A percentile compares a stretch with the other conserved stretches of the same genome.
Evolutionary conservation across 2,113 vertebrate genomes (phyloP).

Genomic region (Herpailurus yagouaroundi): DNA sequence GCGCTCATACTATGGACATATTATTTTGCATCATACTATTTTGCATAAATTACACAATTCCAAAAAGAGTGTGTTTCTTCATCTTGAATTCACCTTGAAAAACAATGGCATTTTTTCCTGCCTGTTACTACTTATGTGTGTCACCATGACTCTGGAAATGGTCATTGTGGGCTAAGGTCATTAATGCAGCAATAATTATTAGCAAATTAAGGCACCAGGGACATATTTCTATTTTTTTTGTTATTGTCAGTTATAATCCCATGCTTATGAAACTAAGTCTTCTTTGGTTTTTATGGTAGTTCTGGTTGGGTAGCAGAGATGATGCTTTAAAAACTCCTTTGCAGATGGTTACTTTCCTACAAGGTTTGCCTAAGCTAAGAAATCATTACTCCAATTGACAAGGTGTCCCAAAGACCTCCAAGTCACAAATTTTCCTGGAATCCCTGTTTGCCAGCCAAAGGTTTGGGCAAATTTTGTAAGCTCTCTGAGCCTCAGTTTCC

Average conservation of each 20-base stretch:
- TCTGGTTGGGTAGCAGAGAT: neutral
- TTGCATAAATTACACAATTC: neutral
- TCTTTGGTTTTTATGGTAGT: neutral
- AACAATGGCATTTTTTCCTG: neutral
- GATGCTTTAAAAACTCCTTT: constrained; percentile 22
- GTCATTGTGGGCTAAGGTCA: neutral
- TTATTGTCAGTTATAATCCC: neutral
- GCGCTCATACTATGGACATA: neutral
- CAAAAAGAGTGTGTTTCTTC: neutral
- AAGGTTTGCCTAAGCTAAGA: constrained; percentile 5
- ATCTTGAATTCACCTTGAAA: neutral
- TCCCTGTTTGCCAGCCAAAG: neutral
- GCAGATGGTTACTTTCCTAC: neutral
- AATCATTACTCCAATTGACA: neutral
- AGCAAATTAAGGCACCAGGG: constrained; percentile 13
- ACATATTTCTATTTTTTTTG: neutral
- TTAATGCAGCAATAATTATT: neutral
- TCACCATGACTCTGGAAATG: neutral
- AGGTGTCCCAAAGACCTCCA: neutral
- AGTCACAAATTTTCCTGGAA: neutral
- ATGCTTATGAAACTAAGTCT: neutral
- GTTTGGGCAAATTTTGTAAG: neutral
- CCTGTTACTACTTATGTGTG: neutral
- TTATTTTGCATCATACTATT: neutral
- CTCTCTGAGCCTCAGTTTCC: neutral